Conservation (phyloP, 1,140 invertebrate species). For the Trigoniulus corallinus region DNA sequence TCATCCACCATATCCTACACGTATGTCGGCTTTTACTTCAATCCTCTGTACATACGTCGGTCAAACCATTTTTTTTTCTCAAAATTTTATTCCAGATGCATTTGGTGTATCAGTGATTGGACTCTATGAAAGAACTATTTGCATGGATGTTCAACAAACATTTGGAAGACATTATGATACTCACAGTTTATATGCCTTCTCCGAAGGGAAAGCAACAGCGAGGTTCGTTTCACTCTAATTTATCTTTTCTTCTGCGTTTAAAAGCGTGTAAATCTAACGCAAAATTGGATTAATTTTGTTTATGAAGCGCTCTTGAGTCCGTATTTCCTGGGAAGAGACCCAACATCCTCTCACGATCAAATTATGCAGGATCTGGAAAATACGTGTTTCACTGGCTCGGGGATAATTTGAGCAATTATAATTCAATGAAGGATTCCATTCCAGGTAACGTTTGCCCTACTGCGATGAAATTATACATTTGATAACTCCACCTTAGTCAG, state of each 20-base stretch:
- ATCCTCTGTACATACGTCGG: too few species aligned
- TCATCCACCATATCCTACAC: background rate
- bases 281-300: slow-evolving; percentile 8
- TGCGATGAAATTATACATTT: too few species aligned
- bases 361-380: slow-evolving; percentile 33
- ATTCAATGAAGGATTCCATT: slow-evolving; percentile 29
- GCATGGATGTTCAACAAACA: slow-evolving; percentile 16
- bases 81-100: background rate
- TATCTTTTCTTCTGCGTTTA: slow-evolving; percentile 2
- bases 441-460: slow-evolving; percentile 19
- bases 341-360: slow-evolving; percentile 33
- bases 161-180: slow-evolving; percentile 23
- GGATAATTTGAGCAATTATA: slow-evolving; percentile 33
- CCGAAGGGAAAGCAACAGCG: slow-evolving; percentile 15
- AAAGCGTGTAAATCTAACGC: slow-evolving; percentile 3
- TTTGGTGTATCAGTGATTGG: slow-evolving; percentile 25
- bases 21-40: too few species aligned
- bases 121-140: slow-evolving; percentile 20
- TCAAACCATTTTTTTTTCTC: slow-evolving; percentile 1
- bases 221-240: slow-evolving; percentile 1
- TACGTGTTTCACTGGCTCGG: slow-evolving; percentile 39
- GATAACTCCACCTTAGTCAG: too few species aligned
- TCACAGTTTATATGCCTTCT: slow-evolving; percentile 26
- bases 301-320: slow-evolving; percentile 7
- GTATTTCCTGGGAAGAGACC: slow-evolving; percentile 16